Conservation (phyloP, 2,797 vertebrate species). For the Enteromius thamalakanensis region DNA sequence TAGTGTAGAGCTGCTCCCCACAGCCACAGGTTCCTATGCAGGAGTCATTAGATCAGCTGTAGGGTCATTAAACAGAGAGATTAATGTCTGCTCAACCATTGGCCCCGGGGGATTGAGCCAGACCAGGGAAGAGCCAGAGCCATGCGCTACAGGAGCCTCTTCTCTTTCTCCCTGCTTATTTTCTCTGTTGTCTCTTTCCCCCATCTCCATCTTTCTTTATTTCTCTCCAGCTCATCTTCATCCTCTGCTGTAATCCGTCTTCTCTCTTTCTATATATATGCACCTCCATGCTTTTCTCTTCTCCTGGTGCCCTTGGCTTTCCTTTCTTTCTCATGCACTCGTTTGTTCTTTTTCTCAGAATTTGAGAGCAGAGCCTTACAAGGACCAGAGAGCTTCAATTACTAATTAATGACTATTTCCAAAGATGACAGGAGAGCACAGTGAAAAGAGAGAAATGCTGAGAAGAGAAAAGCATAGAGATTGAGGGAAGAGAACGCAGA, state of each 20-base stretch:
- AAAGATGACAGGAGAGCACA: constrained; percentile 54
- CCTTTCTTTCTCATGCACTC: constrained; percentile 14
- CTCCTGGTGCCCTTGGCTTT: constrained; percentile 24
- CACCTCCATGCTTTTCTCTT: constrained; percentile 16
- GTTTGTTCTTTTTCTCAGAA: constrained; percentile 26
- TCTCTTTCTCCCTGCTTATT: constrained; percentile 55
- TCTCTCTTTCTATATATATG: constrained; percentile 32
- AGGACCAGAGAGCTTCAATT: constrained; percentile 75
- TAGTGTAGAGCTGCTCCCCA: constrained; percentile 50
- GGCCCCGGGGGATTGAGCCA: constrained; percentile 71
- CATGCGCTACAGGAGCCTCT: constrained; percentile 26
- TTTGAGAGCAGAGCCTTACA: constrained; percentile 39
- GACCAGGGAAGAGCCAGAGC: constrained; percentile 61
- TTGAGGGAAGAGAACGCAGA: neutral
- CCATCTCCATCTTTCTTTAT: constrained; percentile 34
- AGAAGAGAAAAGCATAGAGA: neutral
- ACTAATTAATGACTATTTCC: constrained; percentile 82
- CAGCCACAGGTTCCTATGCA: constrained; percentile 68
- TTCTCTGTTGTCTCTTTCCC: neutral
- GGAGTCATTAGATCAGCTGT: constrained; percentile 74
- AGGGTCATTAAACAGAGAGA: constrained; percentile 77
- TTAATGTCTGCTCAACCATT: constrained; percentile 78
- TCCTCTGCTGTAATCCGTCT: constrained; percentile 26
- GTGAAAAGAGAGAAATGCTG: neutral
- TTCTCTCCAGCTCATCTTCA: constrained; percentile 49